A percentile compares a stretch with the other conserved stretches of the same genome.
Evolutionary conservation across 2,888 invertebrate species (phyloP).

Genomic region (Pseudolycoriella hygida): DNA sequence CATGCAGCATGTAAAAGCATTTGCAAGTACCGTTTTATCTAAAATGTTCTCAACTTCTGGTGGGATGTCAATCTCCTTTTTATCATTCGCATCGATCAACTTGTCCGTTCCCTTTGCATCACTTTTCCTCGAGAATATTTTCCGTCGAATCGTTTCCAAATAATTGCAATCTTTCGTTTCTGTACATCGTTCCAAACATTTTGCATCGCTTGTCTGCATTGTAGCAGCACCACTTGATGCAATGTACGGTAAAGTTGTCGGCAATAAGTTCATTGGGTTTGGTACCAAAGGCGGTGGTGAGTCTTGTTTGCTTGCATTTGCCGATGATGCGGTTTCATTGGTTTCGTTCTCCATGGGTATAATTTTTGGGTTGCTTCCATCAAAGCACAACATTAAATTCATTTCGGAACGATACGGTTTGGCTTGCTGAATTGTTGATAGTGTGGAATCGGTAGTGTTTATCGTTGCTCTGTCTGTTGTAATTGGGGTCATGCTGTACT

Average conservation of each 20-base stretch:
- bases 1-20: too few relatives aligned
- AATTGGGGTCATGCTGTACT: neutral
- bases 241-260: slow-evolving; percentile 24
- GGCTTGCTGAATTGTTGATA: neutral
- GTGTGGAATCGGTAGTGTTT: neutral
- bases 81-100: too few relatives aligned
- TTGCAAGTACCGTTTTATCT: too few relatives aligned
- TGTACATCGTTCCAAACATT: too few relatives aligned
- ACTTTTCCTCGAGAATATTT: too few relatives aligned
- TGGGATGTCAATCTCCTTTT: too few relatives aligned
- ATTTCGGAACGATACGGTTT: slow-evolving; percentile 30
- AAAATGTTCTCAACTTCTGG: too few relatives aligned
- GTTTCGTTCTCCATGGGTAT: slow-evolving; percentile 9
- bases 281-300: slow-evolving; percentile 23
- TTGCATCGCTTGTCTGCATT: neutral
- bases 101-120: too few relatives aligned
- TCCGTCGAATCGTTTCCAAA: too few relatives aligned
- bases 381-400: slow-evolving; percentile 25
- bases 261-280: slow-evolving; percentile 27
- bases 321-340: neutral
- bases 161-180: too few relatives aligned
- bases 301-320: neutral
- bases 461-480: too few relatives aligned
- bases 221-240: slow-evolving; percentile 14
- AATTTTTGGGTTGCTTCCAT: slow-evolving; percentile 16